Evolutionary conservation across 2,797 vertebrate species (phyloP).

Genomic region (Rousettus madagascariensis): DNA sequence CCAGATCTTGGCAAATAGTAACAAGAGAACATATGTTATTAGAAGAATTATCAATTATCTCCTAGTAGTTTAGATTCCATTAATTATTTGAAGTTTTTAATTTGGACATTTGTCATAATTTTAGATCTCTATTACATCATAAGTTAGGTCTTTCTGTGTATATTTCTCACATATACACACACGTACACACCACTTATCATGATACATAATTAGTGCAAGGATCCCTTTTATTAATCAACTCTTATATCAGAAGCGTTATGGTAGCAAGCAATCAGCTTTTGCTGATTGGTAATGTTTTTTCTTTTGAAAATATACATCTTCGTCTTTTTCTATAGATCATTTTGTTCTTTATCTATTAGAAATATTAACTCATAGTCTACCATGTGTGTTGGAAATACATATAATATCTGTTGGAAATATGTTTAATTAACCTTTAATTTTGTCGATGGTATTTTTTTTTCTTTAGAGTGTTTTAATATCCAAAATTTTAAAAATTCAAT

Average conservation of each 20-base stretch:
- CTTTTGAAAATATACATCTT: neutral
- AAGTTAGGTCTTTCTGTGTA: neutral
- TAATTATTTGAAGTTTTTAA: conserved; percentile 53
- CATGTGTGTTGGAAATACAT: neutral
- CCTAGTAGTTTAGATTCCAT: neutral
- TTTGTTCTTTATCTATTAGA: neutral
- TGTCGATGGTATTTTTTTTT: neutral
- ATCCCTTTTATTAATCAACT: neutral
- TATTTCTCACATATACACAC: neutral
- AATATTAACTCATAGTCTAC: neutral
- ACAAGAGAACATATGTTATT: neutral
- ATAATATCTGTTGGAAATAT: neutral
- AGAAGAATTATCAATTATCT: conserved; percentile 28
- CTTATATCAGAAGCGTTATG: neutral
- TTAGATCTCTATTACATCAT: neutral
- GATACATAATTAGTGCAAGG: neutral
- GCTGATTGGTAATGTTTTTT: neutral
- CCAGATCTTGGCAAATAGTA: conserved; percentile 43
- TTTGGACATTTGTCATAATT: conserved; percentile 41
- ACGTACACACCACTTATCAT: neutral
- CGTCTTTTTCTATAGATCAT: neutral
- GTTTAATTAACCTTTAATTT: neutral
- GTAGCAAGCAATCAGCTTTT: conserved; percentile 14
- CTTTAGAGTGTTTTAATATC: no score
- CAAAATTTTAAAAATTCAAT: no score